Base-by-base conservation (phyloP, 2,113 vertebrate genomes). In the Ctenomys sociabilis region DNA sequence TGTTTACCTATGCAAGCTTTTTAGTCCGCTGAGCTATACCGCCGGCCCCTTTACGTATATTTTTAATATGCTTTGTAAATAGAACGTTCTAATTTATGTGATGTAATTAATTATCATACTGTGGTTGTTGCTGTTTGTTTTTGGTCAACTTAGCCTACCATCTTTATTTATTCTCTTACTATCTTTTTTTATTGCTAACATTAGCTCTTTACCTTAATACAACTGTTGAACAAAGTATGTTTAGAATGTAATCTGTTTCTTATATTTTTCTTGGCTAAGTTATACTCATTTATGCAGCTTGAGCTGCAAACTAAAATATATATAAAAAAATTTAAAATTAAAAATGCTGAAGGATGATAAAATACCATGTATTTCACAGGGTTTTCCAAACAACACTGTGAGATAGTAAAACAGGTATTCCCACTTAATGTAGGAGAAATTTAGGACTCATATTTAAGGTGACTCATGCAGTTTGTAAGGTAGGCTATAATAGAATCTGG, bases 101-200 rank as follows among this genome's bases (percentile, higher is more conserved):
- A 75, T 92, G 3, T 49, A 49, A 49, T 95, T 85, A 96, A 49
- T 93, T 89, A 82, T 68, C 9, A 22, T 63, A 35, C 10, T 73
- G 22, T 83, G 32, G 28, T 97, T 94, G 11, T 83, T n/a, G 64
- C 19, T 72, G 14, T 93, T 95, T 32, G 75, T 94, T 94, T 95
- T 84, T 11, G 40, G 19, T 95, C 17, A 2, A 61, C 35, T 88
- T 95, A 73, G 32, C n/a, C 3, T 77, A 45, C 5, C 86, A 30
- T 9, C 75, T 83, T 88, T 85, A 45, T 70, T 73, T 7, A 45
- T 75, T 72, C 9, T 94, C 8, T 86, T 82, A 61, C 17, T 52
- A 30, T 35, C 24, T 81, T 90, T 96, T 96, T 92, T 82, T 96
- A 91, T 61, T 91, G 11, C 49, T 72, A 37, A 75, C 49, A 26